A percentile compares a stretch with the other conserved stretches of the same genome.
Conservation (phyloP, 2,797 vertebrate species). For the Phataginus tricuspis region DNA sequence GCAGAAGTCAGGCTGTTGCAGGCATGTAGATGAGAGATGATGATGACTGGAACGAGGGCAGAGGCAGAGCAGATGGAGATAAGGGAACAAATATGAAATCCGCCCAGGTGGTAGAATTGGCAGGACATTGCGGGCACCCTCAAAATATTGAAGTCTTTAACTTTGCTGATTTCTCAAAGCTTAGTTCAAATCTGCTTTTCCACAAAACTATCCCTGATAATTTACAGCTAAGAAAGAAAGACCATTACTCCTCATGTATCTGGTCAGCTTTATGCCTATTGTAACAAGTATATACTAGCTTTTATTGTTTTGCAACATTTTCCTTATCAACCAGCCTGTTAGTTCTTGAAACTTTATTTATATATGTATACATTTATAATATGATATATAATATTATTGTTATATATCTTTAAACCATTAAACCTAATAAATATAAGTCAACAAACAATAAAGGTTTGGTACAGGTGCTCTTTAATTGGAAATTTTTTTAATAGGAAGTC, state of each 20-base stretch:
- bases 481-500: not conserved
- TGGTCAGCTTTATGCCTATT: not conserved
- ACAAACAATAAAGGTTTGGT: not conserved
- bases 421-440: not conserved
- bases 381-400: too few species aligned
- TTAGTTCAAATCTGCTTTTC: slow-evolving; percentile 10
- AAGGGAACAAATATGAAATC: not conserved
- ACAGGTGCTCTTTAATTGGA: not conserved
- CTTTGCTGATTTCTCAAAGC: not conserved
- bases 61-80: not conserved
- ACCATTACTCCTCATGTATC: not conserved
- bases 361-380: not conserved
- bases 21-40: not conserved
- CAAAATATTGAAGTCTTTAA: not conserved
- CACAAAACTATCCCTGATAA: not conserved
- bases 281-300: not conserved
- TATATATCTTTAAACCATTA: not conserved
- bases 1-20: not conserved
- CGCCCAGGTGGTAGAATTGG: not conserved
- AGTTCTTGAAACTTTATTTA: slow-evolving; percentile 40
- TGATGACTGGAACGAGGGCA: not conserved
- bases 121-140: not conserved
- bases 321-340: not conserved
- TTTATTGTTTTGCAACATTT: slow-evolving; percentile 23
- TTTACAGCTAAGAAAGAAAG: not conserved